Evolutionary conservation across 2,113 vertebrate species (phyloP).

Genomic region (Phaetusa simplex): DNA sequence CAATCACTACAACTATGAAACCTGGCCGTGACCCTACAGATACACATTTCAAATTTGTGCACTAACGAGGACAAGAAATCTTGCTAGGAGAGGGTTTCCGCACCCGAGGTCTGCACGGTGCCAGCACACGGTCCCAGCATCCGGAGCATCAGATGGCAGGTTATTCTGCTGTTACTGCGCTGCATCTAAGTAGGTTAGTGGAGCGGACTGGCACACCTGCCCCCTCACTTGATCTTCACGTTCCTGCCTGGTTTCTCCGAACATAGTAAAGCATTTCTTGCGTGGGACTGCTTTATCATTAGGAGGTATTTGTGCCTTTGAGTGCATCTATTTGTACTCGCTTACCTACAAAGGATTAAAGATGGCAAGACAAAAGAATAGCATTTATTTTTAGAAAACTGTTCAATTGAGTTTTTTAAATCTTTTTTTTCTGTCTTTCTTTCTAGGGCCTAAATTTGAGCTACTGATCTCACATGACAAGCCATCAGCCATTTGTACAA

Average conservation of each 20-base stretch:
- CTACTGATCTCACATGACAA: not conserved
- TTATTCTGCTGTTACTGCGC: not conserved
- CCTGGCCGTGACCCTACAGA: not conserved
- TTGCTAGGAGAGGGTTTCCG: not conserved
- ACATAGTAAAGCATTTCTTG: not conserved
- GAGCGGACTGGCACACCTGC: not conserved
- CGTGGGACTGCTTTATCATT: not conserved
- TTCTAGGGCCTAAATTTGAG: not conserved
- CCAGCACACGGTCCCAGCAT: not conserved
- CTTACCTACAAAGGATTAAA: not conserved
- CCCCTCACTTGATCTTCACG: rapidly evolving
- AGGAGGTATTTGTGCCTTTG: not conserved
- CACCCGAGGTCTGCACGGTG: not conserved
- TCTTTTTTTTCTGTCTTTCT: not conserved
- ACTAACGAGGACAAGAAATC: not conserved
- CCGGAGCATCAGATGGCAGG: not conserved
- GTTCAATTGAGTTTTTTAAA: not conserved
- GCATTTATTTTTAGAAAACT: not conserved
- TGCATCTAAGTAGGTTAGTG: not conserved
- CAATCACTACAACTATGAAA: not conserved
- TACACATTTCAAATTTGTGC: not conserved
- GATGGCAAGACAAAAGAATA: not conserved
- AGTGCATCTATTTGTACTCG: not conserved
- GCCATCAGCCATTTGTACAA: not conserved
- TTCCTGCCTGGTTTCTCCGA: not conserved